Conservation (phyloP, 2,113 vertebrate species). For the Rallus limicola region DNA sequence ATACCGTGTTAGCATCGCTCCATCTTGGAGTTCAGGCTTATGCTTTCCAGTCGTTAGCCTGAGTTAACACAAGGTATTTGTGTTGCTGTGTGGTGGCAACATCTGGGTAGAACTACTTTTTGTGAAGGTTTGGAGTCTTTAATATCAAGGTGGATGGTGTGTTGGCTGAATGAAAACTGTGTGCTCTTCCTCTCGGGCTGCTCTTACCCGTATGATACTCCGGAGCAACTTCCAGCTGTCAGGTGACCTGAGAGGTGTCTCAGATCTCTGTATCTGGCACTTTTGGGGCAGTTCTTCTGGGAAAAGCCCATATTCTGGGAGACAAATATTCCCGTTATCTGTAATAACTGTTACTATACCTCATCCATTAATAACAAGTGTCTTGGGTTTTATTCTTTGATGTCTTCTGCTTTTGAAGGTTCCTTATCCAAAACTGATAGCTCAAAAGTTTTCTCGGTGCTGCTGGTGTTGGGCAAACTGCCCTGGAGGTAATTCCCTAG, state of each 20-base stretch:
- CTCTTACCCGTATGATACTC: not conserved
- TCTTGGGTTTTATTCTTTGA: not conserved
- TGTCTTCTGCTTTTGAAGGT: not conserved
- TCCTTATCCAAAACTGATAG: not conserved
- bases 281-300: not conserved
- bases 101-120: not conserved
- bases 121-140: not conserved
- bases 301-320: not conserved
- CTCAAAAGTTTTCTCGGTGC: not conserved
- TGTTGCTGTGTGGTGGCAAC: not conserved
- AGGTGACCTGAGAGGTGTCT: not conserved
- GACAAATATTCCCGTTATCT: not conserved
- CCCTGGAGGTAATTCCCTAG: not conserved
- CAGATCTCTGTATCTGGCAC: not conserved
- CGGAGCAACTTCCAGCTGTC: not conserved
- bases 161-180: too few species aligned
- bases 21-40: not conserved
- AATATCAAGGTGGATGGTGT: not conserved
- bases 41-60: not conserved
- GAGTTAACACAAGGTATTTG: not conserved
- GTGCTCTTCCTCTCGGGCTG: not conserved
- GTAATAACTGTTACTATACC: not conserved
- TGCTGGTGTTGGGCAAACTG: not conserved
- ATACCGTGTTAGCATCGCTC: not conserved
- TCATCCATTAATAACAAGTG: not conserved